Conservation (phyloP, 1,140 invertebrate species). For the Lasaia peninsularis region DNA sequence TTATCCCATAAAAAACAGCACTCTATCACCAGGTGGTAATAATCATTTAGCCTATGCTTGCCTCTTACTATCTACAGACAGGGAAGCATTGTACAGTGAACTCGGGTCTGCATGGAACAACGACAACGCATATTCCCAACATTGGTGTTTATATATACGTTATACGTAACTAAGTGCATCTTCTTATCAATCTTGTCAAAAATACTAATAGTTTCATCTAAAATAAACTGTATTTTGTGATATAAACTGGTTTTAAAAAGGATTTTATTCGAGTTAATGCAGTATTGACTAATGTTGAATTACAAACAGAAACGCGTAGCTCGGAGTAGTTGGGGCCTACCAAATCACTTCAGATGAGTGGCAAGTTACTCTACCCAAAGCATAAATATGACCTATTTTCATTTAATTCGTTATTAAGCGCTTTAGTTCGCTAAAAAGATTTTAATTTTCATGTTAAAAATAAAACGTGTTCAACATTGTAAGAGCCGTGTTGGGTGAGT, state of each 20-base stretch:
- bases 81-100: no score
- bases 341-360: constrained; percentile 32
- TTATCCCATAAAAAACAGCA: no score
- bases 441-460: constrained; percentile 35
- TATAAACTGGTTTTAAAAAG: not conserved
- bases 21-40: no score
- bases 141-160: no score
- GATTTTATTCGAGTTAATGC: constrained; percentile 1
- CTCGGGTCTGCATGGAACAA: no score
- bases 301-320: constrained; percentile 26
- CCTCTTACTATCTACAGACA: no score
- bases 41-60: no score
- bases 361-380: constrained; percentile 33
- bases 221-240: not conserved
- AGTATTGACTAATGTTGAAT: constrained; percentile 24
- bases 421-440: constrained; percentile 34
- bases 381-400: constrained; percentile 37
- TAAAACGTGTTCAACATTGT: constrained; percentile 35
- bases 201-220: not conserved
- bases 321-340: constrained; percentile 20
- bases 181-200: no score
- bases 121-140: no score
- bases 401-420: constrained; percentile 33
- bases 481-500: constrained; percentile 28
- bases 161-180: no score